Conservation (phyloP, 2,888 invertebrate species). For the Drosophila neotestacea region DNA sequence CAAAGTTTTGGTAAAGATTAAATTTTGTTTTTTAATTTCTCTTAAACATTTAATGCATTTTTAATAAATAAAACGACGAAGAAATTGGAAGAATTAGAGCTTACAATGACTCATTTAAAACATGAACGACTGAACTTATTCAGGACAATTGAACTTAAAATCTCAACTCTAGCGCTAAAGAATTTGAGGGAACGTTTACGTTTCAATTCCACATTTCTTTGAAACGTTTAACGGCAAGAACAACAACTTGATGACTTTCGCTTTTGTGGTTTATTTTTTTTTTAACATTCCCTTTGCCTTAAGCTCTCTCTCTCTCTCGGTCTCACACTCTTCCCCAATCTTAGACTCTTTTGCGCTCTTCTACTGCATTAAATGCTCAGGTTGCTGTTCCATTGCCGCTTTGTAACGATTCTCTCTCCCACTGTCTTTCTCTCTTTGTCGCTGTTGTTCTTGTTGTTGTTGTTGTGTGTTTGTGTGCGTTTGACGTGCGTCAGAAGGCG, state of each 20-base stretch:
- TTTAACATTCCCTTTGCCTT: conserved; percentile 14
- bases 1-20: no score
- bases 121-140: no score
- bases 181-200: conserved; percentile 4
- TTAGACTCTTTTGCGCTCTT: not conserved
- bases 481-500: conserved; percentile 36
- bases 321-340: not conserved
- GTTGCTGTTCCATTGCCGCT: conserved; percentile 11
- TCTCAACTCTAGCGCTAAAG: not conserved
- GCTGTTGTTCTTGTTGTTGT: conserved; percentile 12
- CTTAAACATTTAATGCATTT: no score
- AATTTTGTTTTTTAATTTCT: no score
- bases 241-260: conserved; percentile 54
- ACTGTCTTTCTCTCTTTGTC: conserved; percentile 2
- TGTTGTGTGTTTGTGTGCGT: conserved; percentile 21
- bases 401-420: conserved; percentile 3
- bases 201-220: conserved; percentile 35
- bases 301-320: conserved; percentile 1
- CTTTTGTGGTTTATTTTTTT: conserved; percentile 39
- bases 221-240: conserved; percentile 4
- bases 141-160: no score
- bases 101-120: no score
- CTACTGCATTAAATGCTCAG: conserved; percentile 3
- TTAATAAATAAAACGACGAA: no score
- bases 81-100: no score